phyloP scores from a whole-genome alignment of 2,888 invertebrate genomes.

The Leucophora obtusa region DNA sequence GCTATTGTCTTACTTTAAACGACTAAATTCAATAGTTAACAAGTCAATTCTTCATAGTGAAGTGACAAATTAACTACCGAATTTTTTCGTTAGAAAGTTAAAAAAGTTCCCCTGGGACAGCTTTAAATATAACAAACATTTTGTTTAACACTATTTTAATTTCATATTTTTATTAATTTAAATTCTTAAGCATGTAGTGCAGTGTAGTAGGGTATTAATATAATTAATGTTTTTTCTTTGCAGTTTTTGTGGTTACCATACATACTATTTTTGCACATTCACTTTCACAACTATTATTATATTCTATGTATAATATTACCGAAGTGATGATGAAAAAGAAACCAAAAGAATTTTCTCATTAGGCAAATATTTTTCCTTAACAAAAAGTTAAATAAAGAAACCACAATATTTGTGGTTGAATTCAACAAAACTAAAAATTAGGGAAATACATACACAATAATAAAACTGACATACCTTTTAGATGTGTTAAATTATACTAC shows the following conservation, averaged over 20 bases:
- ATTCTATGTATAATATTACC: neutral
- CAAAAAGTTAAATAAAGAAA: constrained; percentile 16
- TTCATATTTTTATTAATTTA: no score
- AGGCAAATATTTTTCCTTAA: constrained; percentile 44
- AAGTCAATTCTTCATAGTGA: no score
- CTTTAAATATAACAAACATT: no score
- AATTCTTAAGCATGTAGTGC: no score
- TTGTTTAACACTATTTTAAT: no score
- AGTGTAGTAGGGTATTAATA: neutral
- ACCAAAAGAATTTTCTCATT: constrained; percentile 51
- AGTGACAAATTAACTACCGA: no score
- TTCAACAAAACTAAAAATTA: constrained; percentile 15
- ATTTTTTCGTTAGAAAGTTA: no score
- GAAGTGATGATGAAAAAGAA: neutral
- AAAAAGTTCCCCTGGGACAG: no score
- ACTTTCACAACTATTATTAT: neutral
- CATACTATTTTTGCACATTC: neutral
- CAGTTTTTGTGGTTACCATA: neutral
- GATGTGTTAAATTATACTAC: neutral
- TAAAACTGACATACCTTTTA: neutral
- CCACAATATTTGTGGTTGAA: constrained; percentile 46
- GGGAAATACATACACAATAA: constrained; percentile 7
- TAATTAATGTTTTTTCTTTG: neutral
- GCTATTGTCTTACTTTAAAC: no score
- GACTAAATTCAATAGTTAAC: no score